Evolutionary conservation across 2,888 invertebrate species (phyloP).

Genomic region (Drosophila borborema): DNA sequence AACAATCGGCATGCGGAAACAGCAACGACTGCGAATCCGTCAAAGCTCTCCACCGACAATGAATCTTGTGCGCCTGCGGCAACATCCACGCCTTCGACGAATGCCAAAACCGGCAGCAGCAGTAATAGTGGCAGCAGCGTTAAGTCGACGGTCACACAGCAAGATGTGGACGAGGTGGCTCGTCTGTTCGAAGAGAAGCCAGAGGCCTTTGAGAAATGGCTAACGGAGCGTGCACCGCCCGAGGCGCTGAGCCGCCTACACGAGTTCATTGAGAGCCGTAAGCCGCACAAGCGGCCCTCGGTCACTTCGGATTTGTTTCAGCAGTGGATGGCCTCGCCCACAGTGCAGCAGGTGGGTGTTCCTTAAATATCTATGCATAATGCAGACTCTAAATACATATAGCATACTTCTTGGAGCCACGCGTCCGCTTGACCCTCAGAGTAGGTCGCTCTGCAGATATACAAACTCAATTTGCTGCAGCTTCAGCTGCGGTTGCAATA

Average conservation of each 20-base stretch:
- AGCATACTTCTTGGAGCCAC: constrained; percentile 9
- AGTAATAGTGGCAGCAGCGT: constrained; percentile 16
- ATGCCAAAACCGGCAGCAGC: constrained; percentile 35
- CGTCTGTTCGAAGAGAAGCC: constrained; percentile 88
- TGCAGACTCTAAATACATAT: neutral
- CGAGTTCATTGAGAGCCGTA: constrained; percentile 86
- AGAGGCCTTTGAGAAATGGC: constrained; percentile 90
- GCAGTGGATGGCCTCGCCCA: constrained; percentile 92
- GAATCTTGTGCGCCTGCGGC: constrained; percentile 26
- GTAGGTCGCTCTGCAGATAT: no score
- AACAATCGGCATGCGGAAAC: constrained; percentile 58
- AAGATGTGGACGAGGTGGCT: constrained; percentile 85
- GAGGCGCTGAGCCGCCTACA: constrained; percentile 88
- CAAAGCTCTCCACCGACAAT: constrained; percentile 33
- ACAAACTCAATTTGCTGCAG: neutral
- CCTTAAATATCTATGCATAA: neutral
- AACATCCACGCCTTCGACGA: constrained; percentile 12
- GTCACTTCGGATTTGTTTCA: constrained; percentile 94
- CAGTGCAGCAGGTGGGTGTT: constrained; percentile 88
- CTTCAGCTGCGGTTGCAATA: neutral
- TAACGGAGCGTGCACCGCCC: constrained; percentile 90
- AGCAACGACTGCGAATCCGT: constrained; percentile 36
- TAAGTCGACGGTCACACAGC: constrained; percentile 56
- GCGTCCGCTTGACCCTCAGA: neutral
- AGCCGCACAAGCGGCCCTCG: constrained; percentile 88